Percentiles rank a stretch among this genome's conserved stretches.
Conservation (phyloP, 2,888 invertebrate genomes). For the Meta bourneti region DNA sequence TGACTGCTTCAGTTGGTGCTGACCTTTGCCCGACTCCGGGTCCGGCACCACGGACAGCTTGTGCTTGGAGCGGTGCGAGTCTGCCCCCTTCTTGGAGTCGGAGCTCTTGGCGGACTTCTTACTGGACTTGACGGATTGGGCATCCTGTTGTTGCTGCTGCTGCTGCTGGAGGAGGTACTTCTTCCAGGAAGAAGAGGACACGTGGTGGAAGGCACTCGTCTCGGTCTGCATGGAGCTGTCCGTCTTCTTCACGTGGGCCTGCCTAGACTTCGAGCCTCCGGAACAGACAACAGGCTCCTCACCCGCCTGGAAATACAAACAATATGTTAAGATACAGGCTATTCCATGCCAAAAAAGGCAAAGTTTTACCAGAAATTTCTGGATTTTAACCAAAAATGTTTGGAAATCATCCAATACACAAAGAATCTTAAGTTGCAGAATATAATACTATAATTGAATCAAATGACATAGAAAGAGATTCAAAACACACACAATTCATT, state of each 20-base stretch:
- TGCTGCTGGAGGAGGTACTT: slow-evolving; percentile 77
- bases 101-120: slow-evolving; percentile 52
- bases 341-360: not conserved
- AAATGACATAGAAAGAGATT: too few species aligned
- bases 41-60: slow-evolving; percentile 67
- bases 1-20: slow-evolving; percentile 15
- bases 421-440: too few species aligned
- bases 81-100: slow-evolving; percentile 43
- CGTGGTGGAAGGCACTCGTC: slow-evolving; percentile 81
- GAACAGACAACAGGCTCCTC: slow-evolving; percentile 41
- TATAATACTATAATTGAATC: too few species aligned
- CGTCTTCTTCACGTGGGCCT: slow-evolving; percentile 81
- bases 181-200: slow-evolving; percentile 76
- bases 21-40: slow-evolving; percentile 1
- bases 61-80: slow-evolving; percentile 64
- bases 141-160: slow-evolving; percentile 63
- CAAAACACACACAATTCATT: too few species aligned
- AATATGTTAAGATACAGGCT: not conserved
- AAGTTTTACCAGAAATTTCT: not conserved
- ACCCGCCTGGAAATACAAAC: slow-evolving; percentile 35
- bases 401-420: not conserved
- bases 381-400: not conserved
- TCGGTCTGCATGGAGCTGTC: slow-evolving; percentile 84
- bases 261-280: slow-evolving; percentile 58
- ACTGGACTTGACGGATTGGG: slow-evolving; percentile 52